Percentiles rank a stretch among this genome's conserved stretches.
Conservation (phyloP, 2,113 vertebrate species). For the Rhabdornis inornatus region DNA sequence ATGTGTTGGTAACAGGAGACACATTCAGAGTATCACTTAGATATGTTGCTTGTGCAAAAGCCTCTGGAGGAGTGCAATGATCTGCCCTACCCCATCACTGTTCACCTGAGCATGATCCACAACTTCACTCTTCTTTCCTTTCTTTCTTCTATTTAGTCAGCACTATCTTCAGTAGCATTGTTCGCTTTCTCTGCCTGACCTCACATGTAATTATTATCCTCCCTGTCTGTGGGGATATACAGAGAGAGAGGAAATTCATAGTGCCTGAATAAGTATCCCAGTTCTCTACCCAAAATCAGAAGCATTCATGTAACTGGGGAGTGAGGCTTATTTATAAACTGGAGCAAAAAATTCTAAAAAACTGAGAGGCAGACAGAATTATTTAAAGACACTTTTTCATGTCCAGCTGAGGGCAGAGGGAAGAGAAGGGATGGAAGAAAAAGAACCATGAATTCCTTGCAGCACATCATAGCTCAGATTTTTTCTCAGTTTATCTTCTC, state of each 20-base stretch:
- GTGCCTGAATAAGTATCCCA: not conserved
- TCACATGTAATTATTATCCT: not conserved
- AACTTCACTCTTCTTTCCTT: not conserved
- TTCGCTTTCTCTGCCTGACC: not conserved
- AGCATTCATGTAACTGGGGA: not conserved
- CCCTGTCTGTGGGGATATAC: not conserved
- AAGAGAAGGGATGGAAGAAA: not conserved
- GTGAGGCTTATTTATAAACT: not conserved
- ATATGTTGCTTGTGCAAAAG: not conserved
- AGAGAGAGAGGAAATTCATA: not conserved
- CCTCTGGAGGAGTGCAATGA: not conserved
- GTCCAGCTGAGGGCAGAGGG: not conserved
- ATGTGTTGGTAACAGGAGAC: not conserved
- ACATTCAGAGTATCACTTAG: not conserved
- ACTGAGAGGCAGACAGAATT: not conserved
- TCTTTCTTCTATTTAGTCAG: not conserved
- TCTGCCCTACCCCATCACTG: not conserved
- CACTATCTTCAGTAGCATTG: not conserved
- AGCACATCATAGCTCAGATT: not conserved
- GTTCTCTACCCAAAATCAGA: not conserved
- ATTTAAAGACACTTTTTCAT: not conserved
- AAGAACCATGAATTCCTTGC: not conserved
- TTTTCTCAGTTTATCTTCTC: not conserved
- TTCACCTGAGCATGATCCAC: not conserved
- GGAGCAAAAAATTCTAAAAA: not conserved